Conservation (phyloP, 2,113 vertebrate genomes). For the Setophaga coronata region DNA sequence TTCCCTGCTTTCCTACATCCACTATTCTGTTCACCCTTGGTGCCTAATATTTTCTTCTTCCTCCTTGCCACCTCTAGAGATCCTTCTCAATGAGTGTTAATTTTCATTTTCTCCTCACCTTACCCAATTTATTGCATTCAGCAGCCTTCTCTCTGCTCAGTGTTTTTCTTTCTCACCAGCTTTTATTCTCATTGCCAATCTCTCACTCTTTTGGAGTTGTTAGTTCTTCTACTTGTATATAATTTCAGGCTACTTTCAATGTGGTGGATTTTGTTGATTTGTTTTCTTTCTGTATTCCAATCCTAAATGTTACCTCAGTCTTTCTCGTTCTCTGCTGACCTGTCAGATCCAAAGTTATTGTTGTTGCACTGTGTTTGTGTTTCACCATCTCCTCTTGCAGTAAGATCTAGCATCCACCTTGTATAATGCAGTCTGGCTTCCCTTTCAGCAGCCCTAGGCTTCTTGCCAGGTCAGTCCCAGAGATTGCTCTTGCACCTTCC, state of each 20-base stretch:
- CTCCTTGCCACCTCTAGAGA: background rate
- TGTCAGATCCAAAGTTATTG: background rate
- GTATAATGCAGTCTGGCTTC: background rate
- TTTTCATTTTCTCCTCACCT: background rate
- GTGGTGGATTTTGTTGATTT: background rate
- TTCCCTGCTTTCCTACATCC: background rate
- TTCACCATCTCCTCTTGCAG: background rate
- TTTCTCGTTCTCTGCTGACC: background rate
- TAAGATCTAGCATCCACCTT: background rate
- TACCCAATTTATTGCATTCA: background rate
- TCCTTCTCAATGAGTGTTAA: background rate
- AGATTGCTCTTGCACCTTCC: background rate
- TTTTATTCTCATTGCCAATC: background rate
- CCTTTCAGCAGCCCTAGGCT: background rate
- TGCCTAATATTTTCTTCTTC: background rate
- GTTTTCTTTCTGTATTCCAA: background rate
- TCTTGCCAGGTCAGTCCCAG: background rate
- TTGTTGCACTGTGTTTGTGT: rapidly evolving
- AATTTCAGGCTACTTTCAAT: background rate
- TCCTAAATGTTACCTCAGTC: background rate
- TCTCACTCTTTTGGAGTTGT: background rate
- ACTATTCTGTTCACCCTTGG: background rate
- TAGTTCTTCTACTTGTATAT: background rate
- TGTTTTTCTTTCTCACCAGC: background rate
- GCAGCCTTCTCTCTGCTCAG: background rate